A percentile compares a stretch with the other conserved stretches of the same genome.
phyloP scores from a whole-genome alignment of 2,797 vertebrate genomes.

The Pseudomugil gertrudae region DNA sequence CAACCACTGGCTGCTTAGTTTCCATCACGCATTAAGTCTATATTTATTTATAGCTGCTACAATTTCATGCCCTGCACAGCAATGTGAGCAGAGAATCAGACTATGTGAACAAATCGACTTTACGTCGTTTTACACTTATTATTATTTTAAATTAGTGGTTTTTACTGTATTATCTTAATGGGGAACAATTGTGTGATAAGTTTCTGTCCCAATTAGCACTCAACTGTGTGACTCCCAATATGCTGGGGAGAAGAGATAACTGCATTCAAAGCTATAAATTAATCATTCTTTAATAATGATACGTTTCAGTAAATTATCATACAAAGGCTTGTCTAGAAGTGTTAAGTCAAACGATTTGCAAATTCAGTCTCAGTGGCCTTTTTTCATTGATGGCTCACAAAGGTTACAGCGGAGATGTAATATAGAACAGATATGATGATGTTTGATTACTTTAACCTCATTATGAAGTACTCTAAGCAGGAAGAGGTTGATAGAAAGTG shows the following conservation, averaged over 20 bases:
- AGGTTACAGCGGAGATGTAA: background rate
- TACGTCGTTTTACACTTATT: background rate
- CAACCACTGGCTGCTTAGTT: conserved; percentile 27
- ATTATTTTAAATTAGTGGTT: conserved; percentile 7
- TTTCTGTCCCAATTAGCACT: conserved; percentile 20
- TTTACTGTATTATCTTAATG: conserved; percentile 5
- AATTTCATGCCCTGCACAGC: conserved; percentile 24
- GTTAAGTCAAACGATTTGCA: conserved; percentile 24
- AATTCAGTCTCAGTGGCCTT: conserved; percentile 9
- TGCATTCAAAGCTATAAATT: conserved; percentile 28
- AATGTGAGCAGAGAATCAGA: conserved; percentile 34
- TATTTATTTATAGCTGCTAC: conserved; percentile 24
- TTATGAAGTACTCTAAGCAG: conserved; percentile 4
- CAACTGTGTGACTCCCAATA: conserved; percentile 8
- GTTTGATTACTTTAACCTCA: conserved; percentile 4
- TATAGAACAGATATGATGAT: conserved; percentile 7
- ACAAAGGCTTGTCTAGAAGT: background rate
- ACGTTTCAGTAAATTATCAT: conserved; percentile 21
- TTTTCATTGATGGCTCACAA: conserved; percentile 3
- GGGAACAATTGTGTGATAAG: conserved; percentile 12
- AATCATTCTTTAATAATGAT: conserved; percentile 15
- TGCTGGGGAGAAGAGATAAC: conserved; percentile 5
- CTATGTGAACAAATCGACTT: conserved; percentile 14
- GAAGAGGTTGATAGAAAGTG: background rate
- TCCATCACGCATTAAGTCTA: conserved; percentile 16